Conservation (phyloP, 1,140 invertebrate species). For the Atopsyche davidsoni region DNA sequence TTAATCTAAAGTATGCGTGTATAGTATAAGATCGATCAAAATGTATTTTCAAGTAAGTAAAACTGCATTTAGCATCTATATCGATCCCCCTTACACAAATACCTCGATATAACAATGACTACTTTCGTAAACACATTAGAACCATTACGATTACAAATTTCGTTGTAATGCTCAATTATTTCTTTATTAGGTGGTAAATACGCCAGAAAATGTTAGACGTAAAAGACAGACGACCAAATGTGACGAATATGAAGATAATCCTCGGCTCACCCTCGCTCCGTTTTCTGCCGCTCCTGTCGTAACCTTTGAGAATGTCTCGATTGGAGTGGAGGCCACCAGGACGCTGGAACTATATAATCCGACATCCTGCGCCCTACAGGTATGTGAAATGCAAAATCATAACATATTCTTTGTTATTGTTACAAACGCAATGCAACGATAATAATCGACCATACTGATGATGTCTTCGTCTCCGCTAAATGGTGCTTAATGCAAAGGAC, state of each 20-base stretch:
- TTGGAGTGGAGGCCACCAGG: slow-evolving; percentile 47
- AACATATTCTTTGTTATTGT: background rate
- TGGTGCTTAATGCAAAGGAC: background rate
- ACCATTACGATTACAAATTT: slow-evolving; percentile 22
- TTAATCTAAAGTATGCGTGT: too few relatives aligned
- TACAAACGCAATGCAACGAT: background rate
- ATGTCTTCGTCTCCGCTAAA: background rate
- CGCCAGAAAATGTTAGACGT: slow-evolving; percentile 36
- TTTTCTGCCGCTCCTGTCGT: slow-evolving; percentile 57
- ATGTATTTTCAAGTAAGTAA: slow-evolving; percentile 38
- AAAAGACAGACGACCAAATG: slow-evolving; percentile 34
- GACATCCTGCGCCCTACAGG: slow-evolving; percentile 48
- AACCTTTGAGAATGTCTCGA: slow-evolving; percentile 55
- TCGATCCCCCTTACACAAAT: slow-evolving; percentile 1
- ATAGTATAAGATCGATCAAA: too few relatives aligned
- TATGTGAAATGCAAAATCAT: slow-evolving; percentile 29
- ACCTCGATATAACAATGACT: background rate
- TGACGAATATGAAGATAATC: slow-evolving; percentile 36
- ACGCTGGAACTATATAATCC: slow-evolving; percentile 54
- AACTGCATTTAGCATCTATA: slow-evolving; percentile 7
- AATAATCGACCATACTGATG: background rate
- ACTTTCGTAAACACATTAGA: slow-evolving; percentile 5
- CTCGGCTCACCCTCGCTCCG: slow-evolving; percentile 51
- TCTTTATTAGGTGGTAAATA: slow-evolving; percentile 41
- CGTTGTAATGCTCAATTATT: slow-evolving; percentile 8